Base-by-base conservation (phyloP, 1,140 invertebrate species). In the Camponotus vicinus region DNA sequence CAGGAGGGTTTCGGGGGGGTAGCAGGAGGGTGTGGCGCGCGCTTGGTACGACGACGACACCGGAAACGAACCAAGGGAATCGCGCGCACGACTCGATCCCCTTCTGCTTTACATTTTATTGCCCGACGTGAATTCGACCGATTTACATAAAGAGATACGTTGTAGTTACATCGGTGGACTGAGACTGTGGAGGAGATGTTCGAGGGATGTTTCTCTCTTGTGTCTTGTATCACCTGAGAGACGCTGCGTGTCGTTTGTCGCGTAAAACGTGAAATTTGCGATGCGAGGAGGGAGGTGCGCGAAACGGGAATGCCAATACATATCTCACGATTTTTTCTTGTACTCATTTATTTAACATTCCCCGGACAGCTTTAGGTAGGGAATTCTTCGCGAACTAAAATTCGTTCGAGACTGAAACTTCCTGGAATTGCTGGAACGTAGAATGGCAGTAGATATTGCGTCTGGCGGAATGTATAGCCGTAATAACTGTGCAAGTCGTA, bases 91-190 rank as follows among this genome's bases (percentile, higher is more conserved):
- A 45, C 57, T 21, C 86, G 32, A 49, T 49, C 45, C 45, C 45
- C 59, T 45, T 52, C 88, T 90, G 89, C 80, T 90, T 90, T 90
- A 89, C 89, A 90, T 90, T 90, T 90, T 90, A 90, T 90, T 90
- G 86, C 76, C 63, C 69, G 86, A 77, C 86, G 88, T 85, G 86
- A 71, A 90, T 90, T 90, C 86, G 61, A 88, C 71, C 76, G 80
- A 90, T 90, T 90, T 90, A 66, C 89, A 90, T 90, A 90, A 90
- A 90, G 88, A 90, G 86, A 90, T 76, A 70, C 82, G 37, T 40
- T 40, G 37, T 40, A 40, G 37, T 40, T 40, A 71, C 66, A 59
- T 70, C 21, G 69, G 55, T 45, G 49, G 55, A 63, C 64, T 59
- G 34, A 40, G 66, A 15, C 9, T 13, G 11, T 18, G 45, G 9